Evolutionary conservation across 2,888 invertebrate species (phyloP), one percentile per base, ranked within the genome.

Genomic region (Sylvicola cinctus): DNA sequence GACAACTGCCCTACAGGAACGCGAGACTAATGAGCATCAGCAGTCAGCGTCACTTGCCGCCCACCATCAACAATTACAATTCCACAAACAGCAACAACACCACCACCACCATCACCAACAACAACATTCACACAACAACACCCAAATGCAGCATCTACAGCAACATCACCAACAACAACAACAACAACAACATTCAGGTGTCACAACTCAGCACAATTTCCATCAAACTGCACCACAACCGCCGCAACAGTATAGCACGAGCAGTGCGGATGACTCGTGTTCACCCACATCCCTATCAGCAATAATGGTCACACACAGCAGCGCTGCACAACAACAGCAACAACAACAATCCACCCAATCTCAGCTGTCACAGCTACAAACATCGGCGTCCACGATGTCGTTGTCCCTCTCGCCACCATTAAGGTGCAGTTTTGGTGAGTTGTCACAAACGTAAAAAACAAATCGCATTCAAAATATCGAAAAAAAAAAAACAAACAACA

Each of bases 341-440:
- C n/a, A n/a, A n/a, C n/a, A n/a, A n/a, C n/a, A n/a, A n/a, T n/a
- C n/a, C n/a, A n/a, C n/a, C n/a, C n/a, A n/a, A n/a, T n/a, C n/a
- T n/a, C n/a, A n/a, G n/a, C n/a, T n/a, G n/a, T n/a, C n/a, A n/a
- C n/a, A n/a, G n/a, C n/a, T n/a, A n/a, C n/a, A n/a, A n/a, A n/a
- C n/a, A n/a, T n/a, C n/a, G n/a, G n/a, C n/a, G n/a, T n/a, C n/a
- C n/a, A n/a, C n/a, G n/a, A n/a, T n/a, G n/a, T n/a, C n/a, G n/a
- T n/a, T n/a, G n/a, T n/a, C n/a, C n/a, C n/a, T n/a, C n/a, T n/a
- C n/a, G n/a, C n/a, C n/a, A n/a, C n/a, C n/a, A n/a, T n/a, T n/a
- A n/a, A 35, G 36, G 26, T 56, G 54, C 55, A 58, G 55, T 50
- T 52, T 54, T 51, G 57, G 57, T 57, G 55, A 57, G 57, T 57